phyloP scores from a whole-genome alignment of 1,140 invertebrate species.

The Hetaerina americana region DNA sequence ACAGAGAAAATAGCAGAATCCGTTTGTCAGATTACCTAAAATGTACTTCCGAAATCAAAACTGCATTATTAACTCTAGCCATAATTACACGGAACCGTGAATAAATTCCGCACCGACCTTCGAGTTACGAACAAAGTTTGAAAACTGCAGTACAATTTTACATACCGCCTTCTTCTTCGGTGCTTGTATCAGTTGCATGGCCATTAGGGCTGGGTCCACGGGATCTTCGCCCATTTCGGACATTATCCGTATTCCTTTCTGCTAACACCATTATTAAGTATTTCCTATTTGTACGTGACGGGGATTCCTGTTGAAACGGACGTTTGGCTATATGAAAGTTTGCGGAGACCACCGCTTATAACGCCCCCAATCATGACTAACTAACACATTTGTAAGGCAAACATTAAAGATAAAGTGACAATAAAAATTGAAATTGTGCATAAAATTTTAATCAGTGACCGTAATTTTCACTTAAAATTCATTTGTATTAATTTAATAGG shows the following conservation, averaged over 20 bases:
- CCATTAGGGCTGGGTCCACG: conserved; percentile 79
- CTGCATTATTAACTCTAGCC: too few species aligned
- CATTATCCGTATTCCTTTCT: conserved; percentile 65
- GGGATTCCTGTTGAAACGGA: background rate
- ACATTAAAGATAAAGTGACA: too few species aligned
- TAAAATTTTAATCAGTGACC: too few species aligned
- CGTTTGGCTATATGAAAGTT: background rate
- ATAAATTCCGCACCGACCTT: too few species aligned
- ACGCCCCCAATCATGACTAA: background rate
- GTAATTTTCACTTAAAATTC: too few species aligned
- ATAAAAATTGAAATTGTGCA: too few species aligned
- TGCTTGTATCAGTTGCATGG: conserved; percentile 59
- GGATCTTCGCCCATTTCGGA: conserved; percentile 71
- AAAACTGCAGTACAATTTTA: background rate
- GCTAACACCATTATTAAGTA: conserved; percentile 60
- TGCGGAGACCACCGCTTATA: background rate
- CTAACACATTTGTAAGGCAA: background rate
- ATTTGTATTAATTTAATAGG: too few species aligned
- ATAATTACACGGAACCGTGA: too few species aligned
- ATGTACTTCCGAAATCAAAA: too few species aligned
- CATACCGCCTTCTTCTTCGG: conserved; percentile 64
- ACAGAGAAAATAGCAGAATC: too few species aligned
- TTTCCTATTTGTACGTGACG: background rate
- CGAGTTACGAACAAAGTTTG: too few species aligned
- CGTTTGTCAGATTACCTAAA: too few species aligned